Base-by-base conservation (phyloP, 64 coral and sea anemone genomes). In the Montipora cactus region DNA sequence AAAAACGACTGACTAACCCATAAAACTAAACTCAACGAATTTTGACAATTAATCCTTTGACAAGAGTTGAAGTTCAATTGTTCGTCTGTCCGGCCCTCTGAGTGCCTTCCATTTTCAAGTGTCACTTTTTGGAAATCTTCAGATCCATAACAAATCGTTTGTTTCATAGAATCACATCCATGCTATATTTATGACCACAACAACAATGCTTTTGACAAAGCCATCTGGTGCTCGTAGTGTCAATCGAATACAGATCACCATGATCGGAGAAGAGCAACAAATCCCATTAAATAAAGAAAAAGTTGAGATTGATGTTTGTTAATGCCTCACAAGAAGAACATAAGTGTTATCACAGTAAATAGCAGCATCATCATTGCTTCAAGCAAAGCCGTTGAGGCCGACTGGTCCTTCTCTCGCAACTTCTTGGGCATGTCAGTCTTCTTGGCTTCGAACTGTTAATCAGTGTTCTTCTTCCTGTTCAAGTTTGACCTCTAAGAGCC, bases 371-470 rank as follows among this genome's bases (percentile, higher is more conserved):
- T 47, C 46, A 78, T 49, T 19, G 76, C 76, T n/a, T 78, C 76
- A 19, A 78, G 76, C 14, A 78, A 50, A 49, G 76, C 76, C 46
- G 76, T 78, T 14, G 76, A 78, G 12, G 76, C 76, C 0, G 76
- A 78, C 47, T 78, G 15, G 2, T 78, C 76, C 46, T 78, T 78
- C 16, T 78, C 74, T 47, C 74, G 21, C 74, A 76, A 76, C 74
- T 76, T 78, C 47, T 78, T 78, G 1, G 76, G 76, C 76, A 78
- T 78, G 3, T 71, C 68, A 18, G 12, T 18, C 18, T 23, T 21
- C 5, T 21, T 37, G 37, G 21, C 2, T 7, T 6, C 5, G 20
- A 23, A 23, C 18, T 21, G 18, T 21, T 7, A 71, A 15, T 71
- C 20, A 7, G 4, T 4, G 76, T n/a, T 5, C 15, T 78, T 14